Conservation (phyloP, 2,797 vertebrate species). For the Hydrolagus colliei region DNA sequence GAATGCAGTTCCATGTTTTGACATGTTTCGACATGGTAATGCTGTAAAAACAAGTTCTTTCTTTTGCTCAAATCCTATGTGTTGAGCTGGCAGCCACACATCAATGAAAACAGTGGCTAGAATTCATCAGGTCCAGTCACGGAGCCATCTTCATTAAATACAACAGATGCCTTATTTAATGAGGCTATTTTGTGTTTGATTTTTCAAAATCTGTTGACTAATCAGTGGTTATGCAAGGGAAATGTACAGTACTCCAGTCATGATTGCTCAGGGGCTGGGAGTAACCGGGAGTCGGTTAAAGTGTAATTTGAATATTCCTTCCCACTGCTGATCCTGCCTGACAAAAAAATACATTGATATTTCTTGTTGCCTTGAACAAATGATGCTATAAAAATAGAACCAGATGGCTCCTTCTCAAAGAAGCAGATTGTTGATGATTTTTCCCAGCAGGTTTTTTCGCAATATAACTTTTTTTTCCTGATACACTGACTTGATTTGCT, state of each 20-base stretch:
- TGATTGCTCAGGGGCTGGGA: not conserved
- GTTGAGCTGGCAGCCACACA: not conserved
- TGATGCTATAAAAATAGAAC: not conserved
- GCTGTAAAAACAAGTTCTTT: too few relatives aligned
- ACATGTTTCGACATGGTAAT: too few relatives aligned
- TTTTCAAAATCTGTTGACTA: not conserved
- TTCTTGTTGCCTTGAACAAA: conserved; percentile 15
- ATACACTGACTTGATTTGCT: not conserved
- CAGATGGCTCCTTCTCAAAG: not conserved
- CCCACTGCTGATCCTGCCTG: not conserved
- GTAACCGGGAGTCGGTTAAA: not conserved
- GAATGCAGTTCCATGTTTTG: too few relatives aligned
- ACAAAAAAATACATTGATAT: conserved; percentile 9
- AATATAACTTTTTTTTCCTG: not conserved
- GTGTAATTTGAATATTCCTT: not conserved
- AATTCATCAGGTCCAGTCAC: not conserved
- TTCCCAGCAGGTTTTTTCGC: not conserved
- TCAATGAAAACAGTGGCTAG: not conserved
- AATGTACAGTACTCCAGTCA: not conserved
- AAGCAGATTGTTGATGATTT: not conserved
- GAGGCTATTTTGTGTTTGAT: not conserved
- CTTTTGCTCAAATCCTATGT: not conserved
- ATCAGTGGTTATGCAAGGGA: not conserved
- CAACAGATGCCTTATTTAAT: not conserved
- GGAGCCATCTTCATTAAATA: not conserved